A percentile compares a stretch with the other conserved stretches of the same genome.
Evolutionary conservation across 2,113 vertebrate species (phyloP).

Genomic region (Cheirogaleus medius): DNA sequence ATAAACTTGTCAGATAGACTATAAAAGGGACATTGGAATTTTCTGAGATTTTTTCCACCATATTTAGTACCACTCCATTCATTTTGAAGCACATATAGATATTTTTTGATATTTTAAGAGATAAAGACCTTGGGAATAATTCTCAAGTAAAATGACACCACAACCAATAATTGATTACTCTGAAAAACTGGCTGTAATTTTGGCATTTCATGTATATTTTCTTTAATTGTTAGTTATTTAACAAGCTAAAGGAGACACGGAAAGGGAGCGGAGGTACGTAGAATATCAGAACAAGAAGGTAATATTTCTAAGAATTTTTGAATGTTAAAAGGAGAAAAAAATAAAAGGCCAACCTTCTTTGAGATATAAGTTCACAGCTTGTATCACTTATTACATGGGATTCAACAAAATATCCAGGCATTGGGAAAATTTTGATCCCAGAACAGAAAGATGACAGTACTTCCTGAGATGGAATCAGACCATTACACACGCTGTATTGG

Average conservation of each 20-base stretch:
- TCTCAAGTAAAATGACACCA: conserved; percentile 43
- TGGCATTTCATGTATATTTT: background rate
- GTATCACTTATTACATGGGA: background rate
- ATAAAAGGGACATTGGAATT: background rate
- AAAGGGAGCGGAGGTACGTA: background rate
- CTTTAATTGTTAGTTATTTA: conserved; percentile 29
- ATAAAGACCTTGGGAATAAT: background rate
- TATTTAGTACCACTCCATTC: background rate
- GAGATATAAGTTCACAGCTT: background rate
- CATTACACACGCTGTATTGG: background rate
- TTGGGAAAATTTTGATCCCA: background rate
- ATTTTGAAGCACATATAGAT: background rate
- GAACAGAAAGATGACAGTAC: conserved; percentile 27
- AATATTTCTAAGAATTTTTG: background rate
- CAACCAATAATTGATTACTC: background rate
- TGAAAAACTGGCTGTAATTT: conserved; percentile 35
- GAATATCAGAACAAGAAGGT: background rate
- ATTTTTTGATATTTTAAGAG: conserved; percentile 25
- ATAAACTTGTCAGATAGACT: background rate
- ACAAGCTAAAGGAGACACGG: background rate
- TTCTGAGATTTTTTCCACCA: background rate
- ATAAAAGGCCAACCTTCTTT: background rate
- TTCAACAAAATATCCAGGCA: background rate
- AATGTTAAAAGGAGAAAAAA: background rate
- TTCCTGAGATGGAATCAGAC: conserved; percentile 60